Evolutionary conservation across 2,797 vertebrate genomes (phyloP).

Genomic region (Hephaestus fuliginosus): DNA sequence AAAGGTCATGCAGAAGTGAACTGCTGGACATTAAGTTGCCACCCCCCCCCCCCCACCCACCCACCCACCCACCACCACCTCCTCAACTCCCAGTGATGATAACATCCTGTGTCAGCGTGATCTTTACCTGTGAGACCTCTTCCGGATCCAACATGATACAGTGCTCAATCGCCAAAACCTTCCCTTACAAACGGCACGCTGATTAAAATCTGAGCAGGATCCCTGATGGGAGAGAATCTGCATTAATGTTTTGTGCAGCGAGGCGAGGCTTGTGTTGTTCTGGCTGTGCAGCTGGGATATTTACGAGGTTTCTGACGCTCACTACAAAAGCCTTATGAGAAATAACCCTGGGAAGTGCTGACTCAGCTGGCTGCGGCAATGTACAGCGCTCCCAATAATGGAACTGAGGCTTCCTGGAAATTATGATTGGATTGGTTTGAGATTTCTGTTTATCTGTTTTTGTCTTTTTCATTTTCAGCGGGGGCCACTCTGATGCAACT

Average conservation of each 20-base stretch:
- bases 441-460: conserved; percentile 60
- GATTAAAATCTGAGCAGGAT: conserved; percentile 59
- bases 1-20: conserved; percentile 62
- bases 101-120: conserved; percentile 54
- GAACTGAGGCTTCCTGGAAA: conserved; percentile 67
- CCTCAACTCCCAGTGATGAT: conserved; percentile 29
- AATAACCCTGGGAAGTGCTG: conserved; percentile 77
- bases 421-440: conserved; percentile 69
- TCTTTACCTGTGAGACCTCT: conserved; percentile 56
- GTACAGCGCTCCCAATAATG: conserved; percentile 61
- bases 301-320: conserved; percentile 73
- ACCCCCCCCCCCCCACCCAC: background rate
- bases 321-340: conserved; percentile 71
- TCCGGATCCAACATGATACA: background rate
- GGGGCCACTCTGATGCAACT: background rate
- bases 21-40: conserved; percentile 1
- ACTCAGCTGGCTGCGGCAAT: conserved; percentile 70
- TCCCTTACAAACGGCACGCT: conserved; percentile 28
- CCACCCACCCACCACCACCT: no score
- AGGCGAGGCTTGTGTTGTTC: conserved; percentile 65
- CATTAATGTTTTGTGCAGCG: conserved; percentile 62
- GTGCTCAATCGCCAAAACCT: conserved; percentile 2
- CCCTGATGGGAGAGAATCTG: conserved; percentile 52
- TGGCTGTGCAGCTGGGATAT: conserved; percentile 71
- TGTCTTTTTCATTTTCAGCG: conserved; percentile 54